These are phyloP conservation scores for Chionis minor DNA, from an alignment of 2,113 vertebrate genomes.

Conservation along the genomic window DNA sequence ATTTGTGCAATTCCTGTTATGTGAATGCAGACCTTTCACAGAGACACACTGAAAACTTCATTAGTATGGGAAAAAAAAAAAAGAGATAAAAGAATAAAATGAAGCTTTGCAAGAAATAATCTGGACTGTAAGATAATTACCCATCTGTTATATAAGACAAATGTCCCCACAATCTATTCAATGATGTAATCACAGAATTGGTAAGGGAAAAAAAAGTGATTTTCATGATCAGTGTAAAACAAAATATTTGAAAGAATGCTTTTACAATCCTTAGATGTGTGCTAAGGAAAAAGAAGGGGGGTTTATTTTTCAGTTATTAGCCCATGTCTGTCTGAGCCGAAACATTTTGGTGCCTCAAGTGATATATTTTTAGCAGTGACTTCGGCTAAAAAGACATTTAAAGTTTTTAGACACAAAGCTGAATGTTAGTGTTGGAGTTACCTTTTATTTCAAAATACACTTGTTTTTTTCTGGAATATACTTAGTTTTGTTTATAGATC, in stretches of 20 bases:
- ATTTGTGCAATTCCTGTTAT: neutral
- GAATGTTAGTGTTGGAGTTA: neutral
- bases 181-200: neutral
- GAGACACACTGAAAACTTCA: neutral
- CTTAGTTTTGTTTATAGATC: neutral
- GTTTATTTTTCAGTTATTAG: neutral
- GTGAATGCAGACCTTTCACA: neutral
- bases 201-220: neutral
- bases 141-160: neutral
- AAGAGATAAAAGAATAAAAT: neutral
- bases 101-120: neutral
- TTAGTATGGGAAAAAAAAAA: neutral
- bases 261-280: neutral
- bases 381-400: neutral
- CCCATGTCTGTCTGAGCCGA: neutral
- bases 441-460: neutral
- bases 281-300: neutral
- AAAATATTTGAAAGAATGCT: neutral
- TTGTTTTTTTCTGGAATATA: neutral
- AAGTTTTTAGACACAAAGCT: neutral
- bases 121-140: neutral
- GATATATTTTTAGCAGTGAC: neutral
- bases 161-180: neutral
- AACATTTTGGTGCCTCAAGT: neutral
- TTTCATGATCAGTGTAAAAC: neutral